A percentile compares a stretch with the other conserved stretches of the same genome.
Conservation (phyloP, 2,888 invertebrate genomes). For the Acleris holmiana region DNA sequence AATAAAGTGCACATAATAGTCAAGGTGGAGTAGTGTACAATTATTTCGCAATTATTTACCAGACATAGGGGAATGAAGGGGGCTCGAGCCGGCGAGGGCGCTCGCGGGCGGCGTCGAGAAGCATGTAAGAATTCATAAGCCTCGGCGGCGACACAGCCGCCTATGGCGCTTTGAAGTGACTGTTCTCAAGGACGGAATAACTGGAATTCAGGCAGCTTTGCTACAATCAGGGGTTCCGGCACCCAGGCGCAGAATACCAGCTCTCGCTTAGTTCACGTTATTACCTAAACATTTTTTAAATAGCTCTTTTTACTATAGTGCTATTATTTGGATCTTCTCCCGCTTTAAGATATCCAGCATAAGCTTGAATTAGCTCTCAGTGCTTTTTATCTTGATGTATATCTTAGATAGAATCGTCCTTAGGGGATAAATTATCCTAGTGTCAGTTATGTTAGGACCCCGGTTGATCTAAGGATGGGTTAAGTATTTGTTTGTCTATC, state of each 20-base stretch:
- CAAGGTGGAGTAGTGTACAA: constrained; percentile 64
- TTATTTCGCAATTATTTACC: constrained; percentile 77
- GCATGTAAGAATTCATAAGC: constrained; percentile 60
- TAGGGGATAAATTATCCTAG: too few relatives aligned
- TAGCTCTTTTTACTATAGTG: not conserved
- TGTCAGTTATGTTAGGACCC: too few relatives aligned
- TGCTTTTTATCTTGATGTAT: too few relatives aligned
- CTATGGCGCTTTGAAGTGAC: constrained; percentile 33
- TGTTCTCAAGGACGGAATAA: constrained; percentile 30
- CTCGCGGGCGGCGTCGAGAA: constrained; percentile 58
- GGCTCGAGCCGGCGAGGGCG: constrained; percentile 67
- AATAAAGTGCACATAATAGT: constrained; percentile 79
- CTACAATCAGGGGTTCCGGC: not conserved
- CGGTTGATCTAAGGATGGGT: too few relatives aligned
- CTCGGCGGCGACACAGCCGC: constrained; percentile 38
- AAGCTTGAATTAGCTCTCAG: too few relatives aligned
- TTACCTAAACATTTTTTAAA: constrained; percentile 10
- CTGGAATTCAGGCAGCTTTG: constrained; percentile 26
- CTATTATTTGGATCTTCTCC: too few relatives aligned
- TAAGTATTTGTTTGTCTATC: too few relatives aligned
- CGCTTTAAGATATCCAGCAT: too few relatives aligned
- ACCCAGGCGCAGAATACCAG: constrained; percentile 3
- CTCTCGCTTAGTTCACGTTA: constrained; percentile 11
- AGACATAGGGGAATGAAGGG: constrained; percentile 77
- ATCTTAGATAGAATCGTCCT: too few relatives aligned